Evolutionary conservation across 2,888 invertebrate species (phyloP).

Genomic region (Macrophya alboannulata): DNA sequence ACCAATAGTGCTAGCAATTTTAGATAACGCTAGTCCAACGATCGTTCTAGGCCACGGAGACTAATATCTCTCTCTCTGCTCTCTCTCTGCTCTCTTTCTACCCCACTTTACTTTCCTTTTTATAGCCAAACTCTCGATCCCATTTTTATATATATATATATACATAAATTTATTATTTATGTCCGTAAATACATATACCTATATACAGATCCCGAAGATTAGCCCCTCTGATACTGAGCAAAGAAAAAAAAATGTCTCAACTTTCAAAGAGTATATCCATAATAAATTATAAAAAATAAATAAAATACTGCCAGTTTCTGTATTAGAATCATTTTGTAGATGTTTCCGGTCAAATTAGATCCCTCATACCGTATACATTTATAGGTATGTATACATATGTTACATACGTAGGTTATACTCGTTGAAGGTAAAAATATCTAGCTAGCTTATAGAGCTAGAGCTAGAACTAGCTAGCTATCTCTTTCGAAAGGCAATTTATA

Average conservation of each 20-base stretch:
- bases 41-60: conserved; percentile 2
- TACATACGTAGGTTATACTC: neutral
- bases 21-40: conserved; percentile 43
- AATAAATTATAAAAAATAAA: neutral
- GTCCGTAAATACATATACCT: neutral
- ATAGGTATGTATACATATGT: no score
- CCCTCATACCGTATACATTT: conserved; percentile 61
- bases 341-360: conserved; percentile 70
- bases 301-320: neutral
- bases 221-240: neutral
- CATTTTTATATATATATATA: neutral
- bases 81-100: neutral
- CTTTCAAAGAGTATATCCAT: neutral
- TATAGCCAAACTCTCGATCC: conserved; percentile 29
- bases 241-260: neutral
- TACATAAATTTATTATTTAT: conserved; percentile 9
- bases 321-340: conserved; percentile 4
- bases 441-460: no score
- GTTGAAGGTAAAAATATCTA: neutral
- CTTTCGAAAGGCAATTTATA: conserved; percentile 66
- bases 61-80: neutral
- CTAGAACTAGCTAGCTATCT: neutral
- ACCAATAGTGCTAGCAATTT: conserved; percentile 53
- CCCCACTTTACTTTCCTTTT: conserved; percentile 8
- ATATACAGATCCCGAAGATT: neutral